Base-by-base conservation (phyloP, 2,888 invertebrate species). In the Cordilura impudica region DNA sequence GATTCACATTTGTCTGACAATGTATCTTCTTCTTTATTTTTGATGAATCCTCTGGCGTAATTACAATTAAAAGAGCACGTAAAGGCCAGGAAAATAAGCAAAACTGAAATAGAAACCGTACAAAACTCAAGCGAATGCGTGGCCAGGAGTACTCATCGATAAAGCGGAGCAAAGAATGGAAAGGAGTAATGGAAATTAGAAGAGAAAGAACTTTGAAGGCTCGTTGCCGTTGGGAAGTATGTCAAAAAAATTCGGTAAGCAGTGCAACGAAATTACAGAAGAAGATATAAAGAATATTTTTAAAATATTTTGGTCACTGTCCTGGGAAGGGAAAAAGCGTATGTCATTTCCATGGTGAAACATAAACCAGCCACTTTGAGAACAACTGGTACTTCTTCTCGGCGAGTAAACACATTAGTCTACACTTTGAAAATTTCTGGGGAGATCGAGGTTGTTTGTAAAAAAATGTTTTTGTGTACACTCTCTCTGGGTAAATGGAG, bases 21-120 rank as follows among this genome's bases (percentile, higher is more conserved):
- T 75, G n/a, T n/a, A n/a, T n/a, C n/a, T n/a, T n/a, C n/a, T n/a
- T n/a, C n/a, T n/a, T n/a, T n/a, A n/a, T 75, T 35, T 75, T 63
- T 69, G 56, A 67, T 76, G 69, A 76, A 76, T 76, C 49, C 47
- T 67, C 61, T 73, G 69, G 70, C 29, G 70, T 67, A 58, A 66
- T 77, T 54, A 71, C 60, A 67, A 39, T 66, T 60, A 71, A 77
- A 70, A 66, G 71, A 77, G 60, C 76, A 77, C 60, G 65, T 58
- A 77, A 71, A 71, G 60, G 51, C 29, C 76, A 77, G 67, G 67
- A 45, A 74, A 61, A 74, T 74, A 67, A 74, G 63, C 60, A 71
- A 77, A 77, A 72, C 71, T 71, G 71, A 71, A 54, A 26, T 71
- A 77, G 66, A 66, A 66, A 71, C 61, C 66, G 58, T 53, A 51